Evolutionary conservation across 2,797 vertebrate species (phyloP), one percentile per base, ranked within the genome.

Genomic region (Pangasius larnaudii): DNA sequence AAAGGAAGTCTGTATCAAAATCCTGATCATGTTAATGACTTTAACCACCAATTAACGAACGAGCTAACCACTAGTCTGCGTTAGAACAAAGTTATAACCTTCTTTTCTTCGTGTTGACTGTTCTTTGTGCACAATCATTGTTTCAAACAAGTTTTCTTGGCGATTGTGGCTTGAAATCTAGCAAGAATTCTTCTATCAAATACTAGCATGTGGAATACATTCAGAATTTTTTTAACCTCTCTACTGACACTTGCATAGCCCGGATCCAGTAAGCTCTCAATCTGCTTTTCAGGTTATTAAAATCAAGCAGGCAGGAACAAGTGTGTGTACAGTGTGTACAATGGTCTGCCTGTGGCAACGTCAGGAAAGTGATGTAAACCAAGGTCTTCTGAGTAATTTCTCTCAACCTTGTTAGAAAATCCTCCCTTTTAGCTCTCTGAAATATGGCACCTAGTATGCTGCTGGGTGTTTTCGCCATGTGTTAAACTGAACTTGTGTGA

Each of bases 341-440:
- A n/a, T 51, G 74, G 13, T 75, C 46, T 75, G 74, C 74, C 74
- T 51, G 46, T 46, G 46, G 74, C n/a, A 75, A 75, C 74, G 51
- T 75, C 24, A 75, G 42, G 13, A 75, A 51, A 75, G n/a, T 75
- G 1, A 75, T 75, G 5, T n/a, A 51, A 51, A 75, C 24, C 4
- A 51, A n/a, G 46, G 74, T 51, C 74, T 75, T 75, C 11, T 51
- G n/a, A 49, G 27, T 75, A 75, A 49, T n/a, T 75, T 75, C 42
- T 49, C 72, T 27, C 22, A 46, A 27, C 11, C 39, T 46, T 74
- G 71, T 74, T 46, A 27, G 39, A 71, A 39, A 71, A 10, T 71
- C 18, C 39, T 22, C 33, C 67, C 33, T 69, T 69, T 19, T 36
- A 36, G 33, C 71, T 24, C 22, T 72, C 19, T 74, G 22, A 46